These are phyloP conservation scores for Laspeyria flexula DNA, from an alignment of 2,888 invertebrate genomes.

Conservation along the genomic window DNA sequence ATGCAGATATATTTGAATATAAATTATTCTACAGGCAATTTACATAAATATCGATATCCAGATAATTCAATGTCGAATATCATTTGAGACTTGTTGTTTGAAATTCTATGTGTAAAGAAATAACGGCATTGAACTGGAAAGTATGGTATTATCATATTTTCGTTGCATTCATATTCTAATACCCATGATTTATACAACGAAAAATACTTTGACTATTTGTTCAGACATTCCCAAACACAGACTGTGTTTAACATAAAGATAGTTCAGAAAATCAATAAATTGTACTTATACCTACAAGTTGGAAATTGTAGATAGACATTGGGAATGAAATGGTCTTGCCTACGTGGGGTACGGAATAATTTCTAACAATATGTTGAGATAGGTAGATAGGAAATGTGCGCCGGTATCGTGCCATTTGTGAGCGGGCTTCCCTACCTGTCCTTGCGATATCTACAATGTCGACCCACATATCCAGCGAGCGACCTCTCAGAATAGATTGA, in stretches of 20 bases:
- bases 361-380: constrained; percentile 25
- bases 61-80: constrained; percentile 48
- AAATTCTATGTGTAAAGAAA: constrained; percentile 36
- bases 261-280: background rate
- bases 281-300: background rate
- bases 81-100: constrained; percentile 38
- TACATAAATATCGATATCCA: constrained; percentile 50
- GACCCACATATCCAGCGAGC: constrained; percentile 40
- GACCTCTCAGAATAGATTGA: constrained; percentile 46
- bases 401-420: constrained; percentile 33
- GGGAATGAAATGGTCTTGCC: constrained; percentile 13
- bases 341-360: constrained; percentile 21
- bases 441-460: constrained; percentile 40
- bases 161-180: constrained; percentile 9
- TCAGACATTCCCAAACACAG: background rate
- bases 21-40: constrained; percentile 45
- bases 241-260: background rate
- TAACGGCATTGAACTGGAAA: constrained; percentile 42
- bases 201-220: constrained; percentile 6
- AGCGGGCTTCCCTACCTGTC: constrained; percentile 36
- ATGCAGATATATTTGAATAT: constrained; percentile 51
- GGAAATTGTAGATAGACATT: background rate
- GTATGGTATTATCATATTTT: constrained; percentile 24
- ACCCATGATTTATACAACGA: constrained; percentile 17
- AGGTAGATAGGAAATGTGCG: constrained; percentile 30